Conservation (phyloP, 1,140 invertebrate species). For the Pteromalus puparum region DNA sequence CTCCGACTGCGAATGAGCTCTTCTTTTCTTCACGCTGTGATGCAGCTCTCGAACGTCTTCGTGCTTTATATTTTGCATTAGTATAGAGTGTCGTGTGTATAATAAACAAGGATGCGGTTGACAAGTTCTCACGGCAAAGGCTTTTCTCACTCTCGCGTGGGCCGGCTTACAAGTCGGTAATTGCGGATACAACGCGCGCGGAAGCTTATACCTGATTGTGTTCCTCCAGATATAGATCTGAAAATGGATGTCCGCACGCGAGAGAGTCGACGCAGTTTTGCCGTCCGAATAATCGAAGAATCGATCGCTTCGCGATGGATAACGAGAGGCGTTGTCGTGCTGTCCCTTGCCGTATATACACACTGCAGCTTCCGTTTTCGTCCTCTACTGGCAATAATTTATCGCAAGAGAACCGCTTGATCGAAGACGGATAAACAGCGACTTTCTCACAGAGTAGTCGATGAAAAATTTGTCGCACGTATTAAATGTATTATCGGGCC, state of each 20-base stretch:
- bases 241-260: conserved; percentile 38
- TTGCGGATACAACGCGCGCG: conserved; percentile 44
- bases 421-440: not conserved
- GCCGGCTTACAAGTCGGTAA: conserved; percentile 50
- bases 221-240: conserved; percentile 48
- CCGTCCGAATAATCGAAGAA: not conserved
- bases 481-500: conserved; percentile 32
- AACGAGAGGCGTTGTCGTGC: conserved; percentile 48
- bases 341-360: not conserved
- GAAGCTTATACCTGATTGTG: conserved; percentile 35
- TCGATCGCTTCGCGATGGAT: conserved; percentile 37
- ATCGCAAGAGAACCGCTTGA: conserved; percentile 18
- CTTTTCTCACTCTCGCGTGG: not conserved
- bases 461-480: conserved; percentile 22
- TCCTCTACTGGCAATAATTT: conserved; percentile 38
- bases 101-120: not conserved
- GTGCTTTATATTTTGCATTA: too few relatives aligned
- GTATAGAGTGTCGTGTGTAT: too few relatives aligned
- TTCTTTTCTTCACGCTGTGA: not conserved
- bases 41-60: too few relatives aligned
- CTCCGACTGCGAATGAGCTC: not conserved
- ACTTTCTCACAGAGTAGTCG: not conserved
- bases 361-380: conserved; percentile 20
- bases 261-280: not conserved
- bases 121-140: conserved; percentile 48